Percentiles rank a stretch among this genome's conserved stretches.
These are phyloP conservation scores for Austrofundulus limnaeus DNA, from an alignment of 2,113 vertebrate species.

Conservation along the genomic window DNA sequence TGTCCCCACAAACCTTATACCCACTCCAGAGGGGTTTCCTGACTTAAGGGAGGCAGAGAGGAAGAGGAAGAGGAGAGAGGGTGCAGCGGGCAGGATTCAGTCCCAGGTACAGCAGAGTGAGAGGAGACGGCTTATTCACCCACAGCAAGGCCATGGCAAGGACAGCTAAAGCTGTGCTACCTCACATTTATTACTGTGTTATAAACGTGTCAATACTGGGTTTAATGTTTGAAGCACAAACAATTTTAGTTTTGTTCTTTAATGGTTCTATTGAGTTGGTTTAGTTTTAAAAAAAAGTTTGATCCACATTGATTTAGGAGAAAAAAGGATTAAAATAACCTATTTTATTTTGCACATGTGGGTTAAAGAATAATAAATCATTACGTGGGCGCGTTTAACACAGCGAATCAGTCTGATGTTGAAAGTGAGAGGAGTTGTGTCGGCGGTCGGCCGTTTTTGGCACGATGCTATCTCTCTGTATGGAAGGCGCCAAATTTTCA, in stretches of 20 bases:
- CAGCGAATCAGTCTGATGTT: slow-evolving; percentile 48
- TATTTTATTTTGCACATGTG: slow-evolving; percentile 50
- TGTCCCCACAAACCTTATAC: slow-evolving; percentile 74
- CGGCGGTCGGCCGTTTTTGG: slow-evolving; percentile 75
- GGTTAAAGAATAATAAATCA: slow-evolving; percentile 46
- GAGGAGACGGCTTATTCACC: slow-evolving; percentile 66
- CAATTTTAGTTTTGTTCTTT: slow-evolving; percentile 13
- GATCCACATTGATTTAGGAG: slow-evolving; percentile 22
- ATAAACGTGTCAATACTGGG: slow-evolving; percentile 31
- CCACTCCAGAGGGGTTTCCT: slow-evolving; percentile 69
- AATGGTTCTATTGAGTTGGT: slow-evolving; percentile 15
- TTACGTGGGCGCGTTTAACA: slow-evolving; percentile 53
- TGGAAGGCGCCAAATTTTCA: slow-evolving; percentile 80
- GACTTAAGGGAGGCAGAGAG: slow-evolving; percentile 62
- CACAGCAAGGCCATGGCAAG: slow-evolving; percentile 68
- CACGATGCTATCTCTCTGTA: slow-evolving; percentile 69
- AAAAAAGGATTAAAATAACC: slow-evolving; percentile 21
- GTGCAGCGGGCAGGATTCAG: slow-evolving; percentile 46
- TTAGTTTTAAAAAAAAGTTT: slow-evolving; percentile 16
- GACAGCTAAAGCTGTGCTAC: no score
- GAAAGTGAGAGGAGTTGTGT: slow-evolving; percentile 72
- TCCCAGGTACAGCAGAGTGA: slow-evolving; percentile 59
- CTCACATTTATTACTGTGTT: slow-evolving; percentile 31
- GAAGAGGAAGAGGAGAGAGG: slow-evolving; percentile 49
- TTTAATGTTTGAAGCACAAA: slow-evolving; percentile 21